phyloP scores from a whole-genome alignment of 2,888 invertebrate genomes.

The Synanthedon andrenaeformis region DNA sequence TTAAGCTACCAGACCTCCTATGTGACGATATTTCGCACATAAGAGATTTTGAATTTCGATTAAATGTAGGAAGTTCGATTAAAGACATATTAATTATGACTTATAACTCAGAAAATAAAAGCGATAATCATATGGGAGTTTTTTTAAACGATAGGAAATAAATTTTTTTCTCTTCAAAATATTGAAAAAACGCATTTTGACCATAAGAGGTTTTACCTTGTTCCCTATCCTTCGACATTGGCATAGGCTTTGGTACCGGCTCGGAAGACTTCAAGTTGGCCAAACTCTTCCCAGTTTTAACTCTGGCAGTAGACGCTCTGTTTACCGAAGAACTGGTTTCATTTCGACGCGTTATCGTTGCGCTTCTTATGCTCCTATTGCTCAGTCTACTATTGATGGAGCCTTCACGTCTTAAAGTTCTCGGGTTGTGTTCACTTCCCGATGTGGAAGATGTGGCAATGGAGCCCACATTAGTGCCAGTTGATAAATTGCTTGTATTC shows the following conservation, averaged over 20 bases:
- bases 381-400: constrained; percentile 45
- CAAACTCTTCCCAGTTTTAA: constrained; percentile 66
- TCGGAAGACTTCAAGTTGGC: constrained; percentile 60
- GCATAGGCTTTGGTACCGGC: constrained; percentile 59
- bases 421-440: constrained; percentile 54
- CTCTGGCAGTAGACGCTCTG: constrained; percentile 75
- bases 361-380: constrained; percentile 61
- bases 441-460: constrained; percentile 59
- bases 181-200: no score
- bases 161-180: no score
- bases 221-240: constrained; percentile 74
- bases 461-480: constrained; percentile 52
- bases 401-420: constrained; percentile 45
- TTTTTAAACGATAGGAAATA: no score
- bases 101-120: no score
- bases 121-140: no score
- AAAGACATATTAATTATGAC: no score
- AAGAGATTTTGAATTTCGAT: no score
- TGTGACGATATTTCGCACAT: no score
- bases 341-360: constrained; percentile 50
- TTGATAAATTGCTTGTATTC: constrained; percentile 55
- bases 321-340: constrained; percentile 62
- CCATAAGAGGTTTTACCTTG: no score
- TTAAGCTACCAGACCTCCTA: no score
- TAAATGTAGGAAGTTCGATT: no score